Evolutionary conservation across 2,113 vertebrate genomes (phyloP), one percentile per base, ranked within the genome.

Genomic region (Oreocharis arfaki): DNA sequence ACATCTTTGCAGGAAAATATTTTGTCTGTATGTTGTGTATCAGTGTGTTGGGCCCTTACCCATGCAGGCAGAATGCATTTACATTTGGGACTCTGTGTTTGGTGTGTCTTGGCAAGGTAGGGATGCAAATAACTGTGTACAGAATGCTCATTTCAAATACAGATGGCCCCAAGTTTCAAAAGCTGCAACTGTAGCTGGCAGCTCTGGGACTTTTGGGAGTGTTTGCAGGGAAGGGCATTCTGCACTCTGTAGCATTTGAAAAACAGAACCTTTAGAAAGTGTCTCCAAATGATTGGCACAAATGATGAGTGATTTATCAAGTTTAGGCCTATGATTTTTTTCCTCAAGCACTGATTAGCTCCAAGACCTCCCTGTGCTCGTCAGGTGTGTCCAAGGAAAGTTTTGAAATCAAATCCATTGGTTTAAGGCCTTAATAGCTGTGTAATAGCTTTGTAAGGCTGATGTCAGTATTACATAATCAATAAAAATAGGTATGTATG

Each of bases 131-230:
- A 80, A 27, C 73, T n/a, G 0, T 37, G 64, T 96, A 14, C 78
- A 87, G 77, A 76, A 90, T 88, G 84, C 78, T 94, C 69, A n/a
- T 83, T 87, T 94, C 75, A 63, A 14, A 85, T 94, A 80, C 91
- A 93, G 93, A 80, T 87, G 78, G 90, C 61, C 67, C 86, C n/a
- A 46, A 79, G 78, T 93, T 93, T 90, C 47, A 76, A n/a, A 85
- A 65, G 3, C 57, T 79, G 61, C 74, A 50, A 57, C 46, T 52
- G 79, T 61, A 55, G 75, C 70, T 92, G 93, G 53, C 87, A 91
- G 74, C 49, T 70, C 59, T 53, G 87, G 89, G n/a, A 6, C 61
- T 39, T 60, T 64, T 8, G 82, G 59, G 52, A 79, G 39, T n/a
- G 16, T 76, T 88, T 65, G 59, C 57, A 69, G 26, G 67, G 63